Conservation (phyloP, 1,140 invertebrate species). For the Melipona quadrifasciata region DNA sequence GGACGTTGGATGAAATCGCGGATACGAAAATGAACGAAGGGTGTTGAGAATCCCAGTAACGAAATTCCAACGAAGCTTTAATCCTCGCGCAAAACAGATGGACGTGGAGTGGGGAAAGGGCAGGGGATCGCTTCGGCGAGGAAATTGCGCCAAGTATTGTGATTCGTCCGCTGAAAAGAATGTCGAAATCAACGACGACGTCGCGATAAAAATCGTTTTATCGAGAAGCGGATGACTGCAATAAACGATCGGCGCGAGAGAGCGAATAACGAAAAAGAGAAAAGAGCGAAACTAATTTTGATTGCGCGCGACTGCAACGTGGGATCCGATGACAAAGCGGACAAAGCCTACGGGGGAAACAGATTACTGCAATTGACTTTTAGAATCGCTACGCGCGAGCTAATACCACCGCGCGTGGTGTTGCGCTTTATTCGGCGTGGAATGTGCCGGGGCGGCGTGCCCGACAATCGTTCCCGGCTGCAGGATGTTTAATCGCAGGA, state of each 20-base stretch:
- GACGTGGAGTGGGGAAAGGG: too few species aligned
- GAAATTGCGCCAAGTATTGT: neutral
- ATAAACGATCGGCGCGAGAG: neutral
- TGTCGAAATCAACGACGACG: neutral
- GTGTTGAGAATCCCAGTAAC: neutral
- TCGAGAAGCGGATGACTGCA: neutral
- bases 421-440: conserved; percentile 20
- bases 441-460: neutral
- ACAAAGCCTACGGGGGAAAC: conserved; percentile 14
- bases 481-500: conserved; percentile 27
- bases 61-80: neutral
- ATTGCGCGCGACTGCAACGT: neutral
- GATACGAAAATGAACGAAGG: neutral
- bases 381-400: conserved; percentile 23
- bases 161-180: too few species aligned
- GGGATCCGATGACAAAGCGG: neutral
- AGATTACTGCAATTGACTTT: conserved; percentile 34
- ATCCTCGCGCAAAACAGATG: neutral
- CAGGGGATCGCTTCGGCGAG: neutral
- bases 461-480: neutral
- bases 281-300: conserved; percentile 18
- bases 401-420: neutral
- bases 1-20: neutral
- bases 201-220: neutral
- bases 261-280: conserved; percentile 8